Base-by-base conservation (phyloP, 2,113 vertebrate genomes). In the Perca fluviatilis region DNA sequence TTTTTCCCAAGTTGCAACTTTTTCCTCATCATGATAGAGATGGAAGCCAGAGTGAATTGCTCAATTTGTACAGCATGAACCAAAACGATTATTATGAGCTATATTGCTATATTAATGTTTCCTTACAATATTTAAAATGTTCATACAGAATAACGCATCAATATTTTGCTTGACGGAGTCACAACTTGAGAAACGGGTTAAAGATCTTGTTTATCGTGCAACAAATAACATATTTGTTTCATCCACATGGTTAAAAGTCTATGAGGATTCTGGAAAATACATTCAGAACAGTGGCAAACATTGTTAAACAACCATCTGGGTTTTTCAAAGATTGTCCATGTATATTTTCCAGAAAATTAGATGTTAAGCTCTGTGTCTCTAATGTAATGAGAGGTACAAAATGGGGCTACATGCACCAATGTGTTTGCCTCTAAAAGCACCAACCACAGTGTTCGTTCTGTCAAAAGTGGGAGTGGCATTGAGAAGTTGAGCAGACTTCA, bases 341-440 rank as follows among this genome's bases (percentile, higher is more conserved):
- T 30, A 43, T 27, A 43, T 27, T 27, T 47, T 25, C 40, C 1
- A 9, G 33, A 63, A 30, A 63, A 71, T 19, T 0, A 3, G 25
- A 49, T 19, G 14, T 4, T 64, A 10, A 8, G 23, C 49, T 33
- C 43, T 36, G 27, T 54, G 56, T 49, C 36, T 56, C 14, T 5
- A 18, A 50, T 25, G 27, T 49, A 30, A 56, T 67, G 13, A 54
- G 23, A 27, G 23, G 33, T 27, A 54, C 47, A 58, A 15, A 60
- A 18, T 25, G 21, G 47, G 14, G 46, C 36, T 36, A 12, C 19
- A 19, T 33, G 47, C 61, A 75, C 50, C 19, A 25, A 6, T 49
- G 57, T 13, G 25, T 68, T 64, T 68, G 63, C 49, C 62, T 62
- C 36, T 11, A 60, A 63, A 43, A 67, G 36, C 49, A 73, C 36